Base-by-base conservation (phyloP, 1,140 invertebrate species). In the Drosophila punjabiensis region DNA sequence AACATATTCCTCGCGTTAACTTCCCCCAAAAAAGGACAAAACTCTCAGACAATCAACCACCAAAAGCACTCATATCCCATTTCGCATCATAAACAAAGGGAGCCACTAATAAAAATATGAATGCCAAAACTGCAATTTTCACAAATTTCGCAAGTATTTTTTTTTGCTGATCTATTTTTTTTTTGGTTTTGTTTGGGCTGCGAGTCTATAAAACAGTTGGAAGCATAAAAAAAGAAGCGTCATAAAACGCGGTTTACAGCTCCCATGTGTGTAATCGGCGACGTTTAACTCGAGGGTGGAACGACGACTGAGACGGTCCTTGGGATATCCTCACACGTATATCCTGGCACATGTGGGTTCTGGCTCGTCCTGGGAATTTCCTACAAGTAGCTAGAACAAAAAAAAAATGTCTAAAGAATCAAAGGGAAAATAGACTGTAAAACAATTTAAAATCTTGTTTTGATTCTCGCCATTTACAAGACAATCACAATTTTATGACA, bases 241-340 rank as follows among this genome's bases (percentile, higher is more conserved):
- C 84, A 89, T 88, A 89, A 88, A 88, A 84, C 84, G 84, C 84
- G 84, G 84, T 81, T 88, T 88, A 88, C 85, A 88, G 81, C 84
- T 88, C 84, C 84, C 84, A 88, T 89, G 84, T 88, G 84, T 84
- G 84, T 88, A 89, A 89, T 88, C 84, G 73, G 74, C 68, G 85
- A 45, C 85, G 59, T 81, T 88, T 88, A 89, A 68, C 81, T 64
- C 76, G 76, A 52, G 70, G 35, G 70, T 50, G 50, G 13, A 73
- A 41, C 13, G 35, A 16, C 20, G 35, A 30, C 16, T 50, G 41
- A 73, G 65, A 37, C 39, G 18, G 10, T 32, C 28, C 63, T 32
- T 6, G 35, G 20, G 30, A 30, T 56, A 39, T 56, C 53, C 33
- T 56, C 14, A 37, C 16, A 24, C 53, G 33, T 37, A 41, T 48